Base-by-base conservation (phyloP, 1,140 invertebrate species). In the Diploscapter pachys region DNA sequence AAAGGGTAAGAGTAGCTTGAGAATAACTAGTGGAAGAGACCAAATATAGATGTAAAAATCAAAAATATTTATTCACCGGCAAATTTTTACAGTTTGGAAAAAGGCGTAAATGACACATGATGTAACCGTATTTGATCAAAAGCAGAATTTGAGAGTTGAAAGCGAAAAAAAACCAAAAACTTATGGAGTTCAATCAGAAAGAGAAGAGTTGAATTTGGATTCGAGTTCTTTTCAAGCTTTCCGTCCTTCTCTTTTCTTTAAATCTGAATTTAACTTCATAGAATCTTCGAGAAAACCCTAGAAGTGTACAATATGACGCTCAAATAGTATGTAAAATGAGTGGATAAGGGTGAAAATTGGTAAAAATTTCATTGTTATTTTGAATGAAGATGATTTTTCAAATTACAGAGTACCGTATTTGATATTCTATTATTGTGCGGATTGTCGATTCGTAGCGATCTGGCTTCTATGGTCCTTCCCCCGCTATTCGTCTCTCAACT, bases 401-500 rank as follows among this genome's bases (percentile, higher is more conserved):
- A 3, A 4, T 63, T 72, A 5, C 71, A 72, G 71, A 64, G 61
- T 48, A 74, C 53, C 8, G 64, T 67, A 49, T 69, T 74, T 53
- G 73, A 74, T 50, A 61, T 61, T n/a, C 64, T 74, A 52, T 61
- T 74, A 2, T 50, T 74, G 2, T 65, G 65, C 49, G 68, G 63
- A 3, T 65, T 67, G 0, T 4, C 64, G 51, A 53, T 59, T 0
- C 48, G 5, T 5, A 11, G 4, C 54, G 56, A 4, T 9, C 62
- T 4, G 61, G 50, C 50, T 73, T 54, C 4, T 62, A 8, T 55
- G 31, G 54, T 6, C 64, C 63, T 67, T 64, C 54, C 31, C 64
- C 66, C 55, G 63, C 51, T 64, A 57, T n/a, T 61, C 68, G 13
- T 13, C 54, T 8, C 64, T 74, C 11, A 65, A 66, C 49, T 65